Evolutionary conservation across 2,888 invertebrate species (phyloP), one percentile per base, ranked within the genome.

Genomic region (Eupithecia tripunctaria): DNA sequence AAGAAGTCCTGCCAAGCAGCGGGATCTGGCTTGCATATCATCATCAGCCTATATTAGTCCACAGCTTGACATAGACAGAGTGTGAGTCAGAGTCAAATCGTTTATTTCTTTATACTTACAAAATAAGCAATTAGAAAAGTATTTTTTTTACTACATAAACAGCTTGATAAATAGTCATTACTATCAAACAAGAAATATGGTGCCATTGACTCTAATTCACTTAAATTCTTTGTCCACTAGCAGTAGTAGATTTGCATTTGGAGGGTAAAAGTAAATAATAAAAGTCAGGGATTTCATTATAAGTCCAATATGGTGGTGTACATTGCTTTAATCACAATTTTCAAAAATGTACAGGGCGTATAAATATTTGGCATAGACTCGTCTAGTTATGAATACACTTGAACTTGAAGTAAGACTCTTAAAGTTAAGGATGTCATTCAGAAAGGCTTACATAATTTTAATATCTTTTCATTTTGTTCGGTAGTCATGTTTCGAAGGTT

Each of bases 311-410:
- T 80, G 79, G 79, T 85, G 81, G 83, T 85, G 85, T 86, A 87
- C 86, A 88, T 86, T 82, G 81, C 79, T 88, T 88, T 86, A 88
- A 87, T 89, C 86, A 90, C 87, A 89, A 86, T 85, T 85, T 82
- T 81, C 69, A 85, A 84, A 86, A 89, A 87, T 86, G 87, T 90
- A 90, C 88, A 90, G 83, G 81, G 83, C 86, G 84, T 89, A 88
- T 89, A 90, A 90, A 91, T 89, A 92, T 92, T 93, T 92, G 91
- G 90, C 91, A 90, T 89, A 89, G 88, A 85, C 82, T 86, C 84
- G 80, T 86, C 84, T 87, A 87, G 85, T 79, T 71, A 77, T 81
- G 84, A 87, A 86, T 87, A 90, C 86, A 88, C 82, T 84, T 77
- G 81, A 87, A 80, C 81, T 87, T 82, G 77, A 90, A 89, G 88